Conservation (phyloP, 2,888 invertebrate species). For the Ctenicera cuprea region DNA sequence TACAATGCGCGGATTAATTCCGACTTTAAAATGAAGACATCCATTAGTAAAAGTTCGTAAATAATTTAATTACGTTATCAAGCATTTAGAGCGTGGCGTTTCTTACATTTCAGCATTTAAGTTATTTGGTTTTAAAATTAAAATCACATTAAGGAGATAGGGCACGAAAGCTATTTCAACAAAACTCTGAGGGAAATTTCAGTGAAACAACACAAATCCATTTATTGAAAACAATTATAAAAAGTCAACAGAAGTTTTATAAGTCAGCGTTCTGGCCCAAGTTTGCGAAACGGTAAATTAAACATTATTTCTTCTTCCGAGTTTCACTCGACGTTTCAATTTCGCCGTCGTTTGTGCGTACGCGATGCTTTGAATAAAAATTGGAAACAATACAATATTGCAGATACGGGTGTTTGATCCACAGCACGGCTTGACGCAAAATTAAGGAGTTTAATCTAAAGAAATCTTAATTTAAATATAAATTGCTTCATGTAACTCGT, state of each 20-base stretch:
- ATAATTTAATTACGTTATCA: conserved; percentile 19
- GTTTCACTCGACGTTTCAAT: conserved; percentile 2
- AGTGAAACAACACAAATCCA: conserved; percentile 33
- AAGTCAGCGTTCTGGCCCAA: conserved; percentile 2
- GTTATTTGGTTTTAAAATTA: conserved; percentile 39
- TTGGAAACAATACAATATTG: background rate
- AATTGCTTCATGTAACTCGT: conserved; percentile 39
- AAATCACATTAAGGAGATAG: conserved; percentile 40
- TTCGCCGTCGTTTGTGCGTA: conserved; percentile 9
- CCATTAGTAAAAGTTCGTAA: conserved; percentile 25
- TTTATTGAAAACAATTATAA: conserved; percentile 38
- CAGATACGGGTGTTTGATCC: background rate
- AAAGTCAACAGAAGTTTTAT: conserved; percentile 37
- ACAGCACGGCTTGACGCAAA: background rate
- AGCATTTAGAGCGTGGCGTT: conserved; percentile 12
- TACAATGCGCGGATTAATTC: conserved; percentile 5
- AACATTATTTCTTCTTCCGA: conserved; percentile 7
- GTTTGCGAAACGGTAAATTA: conserved; percentile 22
- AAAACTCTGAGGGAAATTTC: background rate
- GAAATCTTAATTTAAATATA: conserved; percentile 43
- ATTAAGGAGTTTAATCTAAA: conserved; percentile 31
- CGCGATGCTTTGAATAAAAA: background rate
- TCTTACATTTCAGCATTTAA: conserved; percentile 16
- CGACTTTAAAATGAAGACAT: conserved; percentile 6
- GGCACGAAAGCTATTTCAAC: conserved; percentile 47